phyloP scores from a whole-genome alignment of 2,888 invertebrate genomes.

The Coecobrya sp. region DNA sequence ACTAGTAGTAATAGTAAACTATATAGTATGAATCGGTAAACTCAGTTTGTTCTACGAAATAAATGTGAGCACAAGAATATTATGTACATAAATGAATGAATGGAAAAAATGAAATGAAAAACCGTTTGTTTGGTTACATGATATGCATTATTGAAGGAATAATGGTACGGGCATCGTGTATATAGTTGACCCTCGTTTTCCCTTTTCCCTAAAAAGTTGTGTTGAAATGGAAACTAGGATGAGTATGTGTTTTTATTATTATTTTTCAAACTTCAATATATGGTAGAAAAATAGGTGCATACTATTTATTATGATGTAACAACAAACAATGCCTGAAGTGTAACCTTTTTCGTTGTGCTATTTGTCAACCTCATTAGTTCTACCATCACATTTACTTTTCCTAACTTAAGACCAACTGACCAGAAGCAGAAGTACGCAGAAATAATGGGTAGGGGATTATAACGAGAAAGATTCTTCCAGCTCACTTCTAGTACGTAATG shows the following conservation, averaged over 20 bases:
- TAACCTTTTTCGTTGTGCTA: constrained; percentile 36
- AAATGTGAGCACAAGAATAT: not conserved
- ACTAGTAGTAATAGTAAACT: no score
- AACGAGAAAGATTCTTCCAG: no score
- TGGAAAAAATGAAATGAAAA: constrained; percentile 42
- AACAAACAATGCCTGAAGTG: constrained; percentile 45
- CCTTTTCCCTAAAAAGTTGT: not conserved
- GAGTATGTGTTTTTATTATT: not conserved
- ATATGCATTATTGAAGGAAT: constrained; percentile 68
- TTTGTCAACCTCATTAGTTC: constrained; percentile 41
- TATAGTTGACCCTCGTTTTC: constrained; percentile 51
- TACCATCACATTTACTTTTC: constrained; percentile 33
- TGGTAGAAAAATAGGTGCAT: not conserved
- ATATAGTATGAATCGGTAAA: constrained; percentile 31
- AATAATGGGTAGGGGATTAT: not conserved
- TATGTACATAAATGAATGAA: constrained; percentile 21
- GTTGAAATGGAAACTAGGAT: constrained; percentile 12
- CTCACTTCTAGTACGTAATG: no score
- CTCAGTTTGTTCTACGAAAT: constrained; percentile 22
- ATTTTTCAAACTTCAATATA: not conserved
- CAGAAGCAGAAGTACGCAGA: not conserved
- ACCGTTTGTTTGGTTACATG: constrained; percentile 76
- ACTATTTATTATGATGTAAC: constrained; percentile 56
- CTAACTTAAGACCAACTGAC: constrained; percentile 10
- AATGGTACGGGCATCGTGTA: no score